Evolutionary conservation across 2,113 vertebrate genomes (phyloP).

Genomic region (Eretmochelys imbricata): DNA sequence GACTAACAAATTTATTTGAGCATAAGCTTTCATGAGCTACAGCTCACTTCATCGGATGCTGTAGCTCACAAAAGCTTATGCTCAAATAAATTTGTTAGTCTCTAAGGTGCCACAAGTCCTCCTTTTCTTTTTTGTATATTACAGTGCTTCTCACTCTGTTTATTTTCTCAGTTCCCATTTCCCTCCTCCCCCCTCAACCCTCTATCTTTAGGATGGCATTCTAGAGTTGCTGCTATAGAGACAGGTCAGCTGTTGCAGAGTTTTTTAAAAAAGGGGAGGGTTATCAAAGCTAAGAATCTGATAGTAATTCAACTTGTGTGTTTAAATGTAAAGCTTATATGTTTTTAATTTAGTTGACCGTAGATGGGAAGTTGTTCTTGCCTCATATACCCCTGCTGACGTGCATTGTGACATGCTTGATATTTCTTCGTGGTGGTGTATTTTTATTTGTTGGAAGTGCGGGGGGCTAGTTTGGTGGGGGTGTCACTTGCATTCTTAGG

Average conservation of each 20-base stretch:
- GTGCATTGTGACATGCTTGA: background rate
- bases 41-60: no score
- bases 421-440: background rate
- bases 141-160: slow-evolving; percentile 40
- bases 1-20: no score
- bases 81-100: no score
- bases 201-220: slow-evolving; percentile 60
- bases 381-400: background rate
- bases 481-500: background rate
- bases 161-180: slow-evolving; percentile 47
- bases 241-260: slow-evolving; percentile 8
- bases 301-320: slow-evolving; percentile 6
- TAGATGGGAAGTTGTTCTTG: background rate
- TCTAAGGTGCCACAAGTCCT: no score
- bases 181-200: background rate
- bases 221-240: background rate
- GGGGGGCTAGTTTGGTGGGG: background rate
- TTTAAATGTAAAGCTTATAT: background rate
- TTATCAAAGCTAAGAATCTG: background rate
- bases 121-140: slow-evolving; percentile 21
- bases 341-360: background rate
- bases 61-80: no score
- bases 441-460: background rate
- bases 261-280: background rate
- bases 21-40: no score